Conservation (phyloP, 2,888 invertebrate genomes). For the Synergus umbraculus region DNA sequence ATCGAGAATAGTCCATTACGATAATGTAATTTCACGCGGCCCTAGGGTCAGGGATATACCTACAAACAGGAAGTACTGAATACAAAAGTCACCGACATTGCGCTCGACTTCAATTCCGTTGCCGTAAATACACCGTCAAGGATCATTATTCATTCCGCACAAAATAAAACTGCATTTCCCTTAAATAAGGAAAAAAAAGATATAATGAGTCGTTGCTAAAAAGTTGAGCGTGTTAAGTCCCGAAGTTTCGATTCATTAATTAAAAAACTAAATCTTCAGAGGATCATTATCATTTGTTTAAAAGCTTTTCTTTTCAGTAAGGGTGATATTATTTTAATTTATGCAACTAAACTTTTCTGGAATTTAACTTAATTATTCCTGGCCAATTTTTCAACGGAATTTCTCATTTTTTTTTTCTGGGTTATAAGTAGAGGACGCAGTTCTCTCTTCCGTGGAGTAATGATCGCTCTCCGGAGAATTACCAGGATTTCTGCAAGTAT, state of each 20-base stretch:
- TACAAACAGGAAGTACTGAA: constrained; percentile 6
- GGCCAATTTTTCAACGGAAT: background rate
- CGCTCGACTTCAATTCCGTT: constrained; percentile 1
- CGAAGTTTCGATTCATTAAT: too few species aligned
- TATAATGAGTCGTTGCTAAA: background rate
- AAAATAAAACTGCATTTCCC: background rate
- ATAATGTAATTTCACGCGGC: constrained; percentile 47
- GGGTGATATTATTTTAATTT: too few species aligned
- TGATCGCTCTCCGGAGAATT: constrained; percentile 20
- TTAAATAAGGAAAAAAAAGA: background rate
- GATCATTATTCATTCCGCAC: background rate
- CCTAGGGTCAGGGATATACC: constrained; percentile 27
- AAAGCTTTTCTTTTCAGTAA: too few species aligned
- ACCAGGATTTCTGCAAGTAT: constrained; percentile 4
- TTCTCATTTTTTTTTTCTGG: background rate
- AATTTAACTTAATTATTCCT: too few species aligned
- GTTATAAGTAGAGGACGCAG: background rate
- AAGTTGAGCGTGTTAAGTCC: too few species aligned
- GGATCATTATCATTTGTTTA: too few species aligned
- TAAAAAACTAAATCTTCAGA: too few species aligned
- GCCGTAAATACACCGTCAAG: constrained; percentile 10
- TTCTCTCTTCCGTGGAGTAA: background rate
- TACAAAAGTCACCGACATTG: constrained; percentile 17
- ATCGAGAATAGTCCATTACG: constrained; percentile 48
- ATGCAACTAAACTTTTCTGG: too few species aligned